A percentile compares a stretch with the other conserved stretches of the same genome.
These are phyloP conservation scores for Catharus ustulatus DNA, from an alignment of 2,797 vertebrate genomes.

Conservation along the genomic window DNA sequence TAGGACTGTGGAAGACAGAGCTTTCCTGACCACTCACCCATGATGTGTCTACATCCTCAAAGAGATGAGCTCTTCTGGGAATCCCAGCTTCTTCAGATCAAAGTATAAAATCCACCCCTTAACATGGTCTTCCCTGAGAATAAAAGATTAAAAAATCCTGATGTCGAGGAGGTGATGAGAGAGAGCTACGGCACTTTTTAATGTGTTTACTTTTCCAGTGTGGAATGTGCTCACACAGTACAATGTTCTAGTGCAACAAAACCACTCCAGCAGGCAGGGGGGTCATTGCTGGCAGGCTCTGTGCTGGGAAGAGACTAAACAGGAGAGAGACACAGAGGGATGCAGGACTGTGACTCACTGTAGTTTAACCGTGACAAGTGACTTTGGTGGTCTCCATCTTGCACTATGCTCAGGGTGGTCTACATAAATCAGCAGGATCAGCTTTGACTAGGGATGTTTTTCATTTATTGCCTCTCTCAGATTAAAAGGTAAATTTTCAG, in stretches of 20 bases:
- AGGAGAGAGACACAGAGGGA: background rate
- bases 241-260: background rate
- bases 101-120: background rate
- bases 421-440: conserved; percentile 27
- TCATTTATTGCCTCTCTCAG: background rate
- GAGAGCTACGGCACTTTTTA: background rate
- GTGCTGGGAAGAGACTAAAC: conserved; percentile 20
- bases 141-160: conserved; percentile 4
- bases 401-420: conserved; percentile 15
- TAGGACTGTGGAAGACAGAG: background rate
- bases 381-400: conserved; percentile 49
- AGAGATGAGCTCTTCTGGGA: background rate
- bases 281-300: background rate
- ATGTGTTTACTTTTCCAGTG: conserved; percentile 39
- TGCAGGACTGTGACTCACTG: background rate
- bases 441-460: background rate
- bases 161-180: background rate
- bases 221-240: conserved; percentile 12
- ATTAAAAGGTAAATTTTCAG: conserved; percentile 25
- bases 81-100: background rate
- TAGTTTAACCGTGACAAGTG: conserved; percentile 17
- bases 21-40: background rate
- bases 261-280: background rate
- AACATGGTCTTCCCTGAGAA: background rate
- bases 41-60: background rate